A percentile compares a stretch with the other conserved stretches of the same genome.
Evolutionary conservation across 2,113 vertebrate genomes (phyloP).

Genomic region (Upupa epops): DNA sequence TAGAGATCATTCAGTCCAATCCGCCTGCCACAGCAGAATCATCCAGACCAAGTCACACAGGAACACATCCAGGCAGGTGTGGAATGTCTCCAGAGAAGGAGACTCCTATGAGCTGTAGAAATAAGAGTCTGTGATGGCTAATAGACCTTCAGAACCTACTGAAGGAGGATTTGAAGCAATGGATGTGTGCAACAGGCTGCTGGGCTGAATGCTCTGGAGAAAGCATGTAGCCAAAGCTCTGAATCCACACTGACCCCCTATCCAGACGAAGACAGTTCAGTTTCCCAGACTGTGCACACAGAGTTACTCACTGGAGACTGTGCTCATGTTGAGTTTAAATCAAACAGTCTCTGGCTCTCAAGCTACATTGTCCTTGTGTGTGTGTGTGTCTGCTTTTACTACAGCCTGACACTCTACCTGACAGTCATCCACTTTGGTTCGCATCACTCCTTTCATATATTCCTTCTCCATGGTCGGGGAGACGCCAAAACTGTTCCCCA

Average conservation of each 20-base stretch:
- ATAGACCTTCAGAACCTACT: not conserved
- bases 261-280: not conserved
- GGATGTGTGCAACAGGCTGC: not conserved
- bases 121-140: not conserved
- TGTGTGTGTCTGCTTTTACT: not conserved
- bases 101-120: too few relatives aligned
- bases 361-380: not conserved
- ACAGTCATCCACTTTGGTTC: constrained; percentile 98
- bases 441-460: constrained; percentile 98
- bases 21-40: too few relatives aligned
- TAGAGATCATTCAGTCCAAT: too few relatives aligned
- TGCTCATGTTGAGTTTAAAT: not conserved
- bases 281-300: not conserved
- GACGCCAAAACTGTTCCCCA: constrained; percentile 99
- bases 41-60: too few relatives aligned
- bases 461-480: constrained; percentile 98
- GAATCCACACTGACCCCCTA: not conserved
- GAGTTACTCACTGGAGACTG: not conserved
- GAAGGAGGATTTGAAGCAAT: not conserved
- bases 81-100: too few relatives aligned
- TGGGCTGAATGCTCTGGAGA: not conserved
- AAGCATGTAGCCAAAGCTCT: not conserved
- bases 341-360: rapidly evolving
- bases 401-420: constrained; percentile 78
- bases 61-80: too few relatives aligned